A percentile compares a stretch with the other conserved stretches of the same genome.
phyloP scores from a whole-genome alignment of 1,140 invertebrate genomes.

The Neoseiulus cucumeris region DNA sequence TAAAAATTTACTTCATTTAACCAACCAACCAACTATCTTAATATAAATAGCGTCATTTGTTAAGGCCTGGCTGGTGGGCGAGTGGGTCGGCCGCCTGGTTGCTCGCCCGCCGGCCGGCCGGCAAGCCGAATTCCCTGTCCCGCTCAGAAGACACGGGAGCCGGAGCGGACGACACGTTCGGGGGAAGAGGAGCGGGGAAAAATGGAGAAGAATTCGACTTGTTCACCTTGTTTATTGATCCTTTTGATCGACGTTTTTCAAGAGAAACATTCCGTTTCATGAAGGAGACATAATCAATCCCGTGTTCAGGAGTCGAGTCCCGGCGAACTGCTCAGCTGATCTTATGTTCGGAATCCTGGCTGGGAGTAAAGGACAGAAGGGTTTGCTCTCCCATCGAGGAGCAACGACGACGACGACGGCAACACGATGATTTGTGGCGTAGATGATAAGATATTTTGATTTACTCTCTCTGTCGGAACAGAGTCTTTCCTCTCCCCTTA shows the following conservation, averaged over 20 bases:
- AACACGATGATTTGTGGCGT: slow-evolving; percentile 9
- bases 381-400: background rate
- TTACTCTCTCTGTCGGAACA: background rate
- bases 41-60: slow-evolving; percentile 9
- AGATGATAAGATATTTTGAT: slow-evolving; percentile 12
- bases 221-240: no score
- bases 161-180: background rate
- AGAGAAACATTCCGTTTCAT: no score
- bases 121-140: background rate
- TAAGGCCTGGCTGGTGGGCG: background rate
- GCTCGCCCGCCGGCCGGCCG: background rate
- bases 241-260: no score
- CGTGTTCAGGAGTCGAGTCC: no score
- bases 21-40: slow-evolving; percentile 11
- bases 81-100: background rate
- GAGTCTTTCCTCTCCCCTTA: background rate
- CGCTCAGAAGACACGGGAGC: background rate
- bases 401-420: background rate
- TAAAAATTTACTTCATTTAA: slow-evolving; percentile 12
- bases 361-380: no score
- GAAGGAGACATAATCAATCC: no score
- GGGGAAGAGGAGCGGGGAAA: no score
- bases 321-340: no score
- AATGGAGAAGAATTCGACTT: no score
- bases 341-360: no score